A percentile compares a stretch with the other conserved stretches of the same genome.
Conservation (phyloP, 2,113 vertebrate species). For the Silurus meridionalis region DNA sequence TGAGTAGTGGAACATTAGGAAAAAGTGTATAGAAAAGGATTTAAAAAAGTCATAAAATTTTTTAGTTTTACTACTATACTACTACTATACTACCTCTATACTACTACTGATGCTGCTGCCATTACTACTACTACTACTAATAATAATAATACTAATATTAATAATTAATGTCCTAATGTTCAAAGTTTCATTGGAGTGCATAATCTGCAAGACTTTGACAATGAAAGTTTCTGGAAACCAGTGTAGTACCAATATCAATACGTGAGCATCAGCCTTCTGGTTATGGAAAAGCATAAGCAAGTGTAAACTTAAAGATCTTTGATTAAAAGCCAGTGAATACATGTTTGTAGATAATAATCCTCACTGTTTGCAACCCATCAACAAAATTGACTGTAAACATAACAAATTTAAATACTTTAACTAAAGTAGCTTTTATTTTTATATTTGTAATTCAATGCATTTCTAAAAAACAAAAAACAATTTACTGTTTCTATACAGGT, state of each 20-base stretch:
- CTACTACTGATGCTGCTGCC: not conserved
- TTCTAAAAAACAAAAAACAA: too few relatives aligned
- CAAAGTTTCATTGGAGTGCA: not conserved
- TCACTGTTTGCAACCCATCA: not conserved
- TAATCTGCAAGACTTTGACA: not conserved
- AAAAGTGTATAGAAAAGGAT: not conserved
- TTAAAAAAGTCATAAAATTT: not conserved
- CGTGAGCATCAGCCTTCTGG: not conserved
- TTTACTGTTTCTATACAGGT: not conserved
- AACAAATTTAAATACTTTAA: not conserved
- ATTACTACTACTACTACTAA: not conserved
- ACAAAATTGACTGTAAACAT: not conserved
- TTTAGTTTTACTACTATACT: not conserved
- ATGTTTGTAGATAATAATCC: not conserved
- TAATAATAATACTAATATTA: not conserved
- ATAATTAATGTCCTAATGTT: not conserved
- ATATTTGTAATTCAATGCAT: not conserved
- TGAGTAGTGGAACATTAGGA: not conserved
- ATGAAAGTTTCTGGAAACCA: not conserved
- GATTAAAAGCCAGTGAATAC: not conserved
- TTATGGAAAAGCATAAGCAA: not conserved
- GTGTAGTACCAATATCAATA: not conserved
- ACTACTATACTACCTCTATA: not conserved
- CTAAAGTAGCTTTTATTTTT: not conserved
- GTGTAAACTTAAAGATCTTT: not conserved